Evolutionary conservation across 2,888 invertebrate species (phyloP).

Genomic region (Alcis repandata): DNA sequence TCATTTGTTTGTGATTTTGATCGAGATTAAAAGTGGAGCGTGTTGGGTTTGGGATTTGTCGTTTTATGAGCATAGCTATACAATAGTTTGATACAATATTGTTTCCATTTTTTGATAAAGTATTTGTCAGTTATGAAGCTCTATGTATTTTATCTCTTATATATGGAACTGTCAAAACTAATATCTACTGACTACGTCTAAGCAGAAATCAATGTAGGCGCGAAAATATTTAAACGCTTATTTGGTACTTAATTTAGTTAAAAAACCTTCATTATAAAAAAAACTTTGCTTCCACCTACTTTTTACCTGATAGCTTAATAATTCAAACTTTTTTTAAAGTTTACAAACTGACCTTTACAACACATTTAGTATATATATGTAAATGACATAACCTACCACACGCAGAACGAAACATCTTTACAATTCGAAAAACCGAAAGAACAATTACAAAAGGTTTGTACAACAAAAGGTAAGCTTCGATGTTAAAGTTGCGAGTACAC

Average conservation of each 20-base stretch:
- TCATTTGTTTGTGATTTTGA: conserved; percentile 45
- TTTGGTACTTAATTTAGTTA: too few species aligned
- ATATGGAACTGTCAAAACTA: too few species aligned
- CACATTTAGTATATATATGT: conserved; percentile 21
- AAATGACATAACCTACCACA: conserved; percentile 33
- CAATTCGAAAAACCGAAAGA: conserved; percentile 42
- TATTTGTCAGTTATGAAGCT: too few species aligned
- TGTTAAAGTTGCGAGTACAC: conserved; percentile 46
- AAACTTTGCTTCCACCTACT: background rate
- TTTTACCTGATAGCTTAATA: background rate
- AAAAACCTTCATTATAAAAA: too few species aligned
- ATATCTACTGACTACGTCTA: too few species aligned
- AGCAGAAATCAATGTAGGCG: too few species aligned
- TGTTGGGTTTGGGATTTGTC: conserved; percentile 20
- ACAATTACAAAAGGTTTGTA: conserved; percentile 53
- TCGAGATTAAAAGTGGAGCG: conserved; percentile 38
- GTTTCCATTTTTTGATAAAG: too few species aligned
- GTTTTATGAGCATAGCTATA: background rate
- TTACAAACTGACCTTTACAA: conserved; percentile 17
- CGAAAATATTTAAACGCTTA: too few species aligned
- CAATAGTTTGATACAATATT: too few species aligned
- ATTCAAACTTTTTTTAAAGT: background rate
- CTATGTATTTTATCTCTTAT: too few species aligned
- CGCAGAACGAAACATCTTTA: conserved; percentile 39
- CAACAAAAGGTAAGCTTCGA: conserved; percentile 46